Evolutionary conservation across 2,797 vertebrate species (phyloP).

Genomic region (Acanthopagrus latus): DNA sequence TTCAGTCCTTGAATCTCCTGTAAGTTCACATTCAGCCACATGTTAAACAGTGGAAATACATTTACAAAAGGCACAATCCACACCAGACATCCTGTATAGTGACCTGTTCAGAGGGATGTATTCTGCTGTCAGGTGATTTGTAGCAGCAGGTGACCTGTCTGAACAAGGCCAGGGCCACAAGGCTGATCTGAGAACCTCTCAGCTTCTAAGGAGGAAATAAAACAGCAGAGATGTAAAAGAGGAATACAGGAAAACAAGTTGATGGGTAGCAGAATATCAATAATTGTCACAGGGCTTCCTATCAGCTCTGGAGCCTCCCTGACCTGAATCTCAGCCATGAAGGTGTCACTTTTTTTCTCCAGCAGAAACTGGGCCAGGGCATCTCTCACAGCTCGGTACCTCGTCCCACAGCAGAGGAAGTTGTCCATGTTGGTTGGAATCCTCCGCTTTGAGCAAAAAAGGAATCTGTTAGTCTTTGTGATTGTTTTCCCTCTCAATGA

Average conservation of each 20-base stretch:
- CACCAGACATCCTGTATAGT: background rate
- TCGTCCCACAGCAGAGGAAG: conserved; percentile 79
- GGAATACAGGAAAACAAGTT: no score
- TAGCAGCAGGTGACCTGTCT: conserved; percentile 78
- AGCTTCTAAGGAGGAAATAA: conserved; percentile 56
- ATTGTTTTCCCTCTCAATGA: background rate
- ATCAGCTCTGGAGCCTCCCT: conserved; percentile 11
- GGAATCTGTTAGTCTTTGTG: background rate
- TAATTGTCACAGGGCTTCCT: no score
- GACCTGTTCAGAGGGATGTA: conserved; percentile 69
- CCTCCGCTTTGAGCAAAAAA: conserved; percentile 47
- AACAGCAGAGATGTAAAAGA: background rate
- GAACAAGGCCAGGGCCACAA: conserved; percentile 78
- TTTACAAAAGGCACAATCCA: background rate
- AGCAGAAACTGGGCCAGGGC: conserved; percentile 64
- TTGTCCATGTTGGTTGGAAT: conserved; percentile 66
- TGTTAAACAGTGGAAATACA: background rate
- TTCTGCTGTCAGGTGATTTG: conserved; percentile 44
- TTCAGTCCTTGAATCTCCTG: conserved; percentile 62
- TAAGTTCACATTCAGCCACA: background rate
- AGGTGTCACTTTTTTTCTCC: conserved; percentile 31
- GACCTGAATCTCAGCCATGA: conserved; percentile 72
- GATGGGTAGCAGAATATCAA: no score
- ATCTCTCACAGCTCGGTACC: conserved; percentile 71
- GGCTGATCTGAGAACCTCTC: conserved; percentile 30